Evolutionary conservation across 2,888 invertebrate genomes (phyloP).

Genomic region (Cantharis rufa): DNA sequence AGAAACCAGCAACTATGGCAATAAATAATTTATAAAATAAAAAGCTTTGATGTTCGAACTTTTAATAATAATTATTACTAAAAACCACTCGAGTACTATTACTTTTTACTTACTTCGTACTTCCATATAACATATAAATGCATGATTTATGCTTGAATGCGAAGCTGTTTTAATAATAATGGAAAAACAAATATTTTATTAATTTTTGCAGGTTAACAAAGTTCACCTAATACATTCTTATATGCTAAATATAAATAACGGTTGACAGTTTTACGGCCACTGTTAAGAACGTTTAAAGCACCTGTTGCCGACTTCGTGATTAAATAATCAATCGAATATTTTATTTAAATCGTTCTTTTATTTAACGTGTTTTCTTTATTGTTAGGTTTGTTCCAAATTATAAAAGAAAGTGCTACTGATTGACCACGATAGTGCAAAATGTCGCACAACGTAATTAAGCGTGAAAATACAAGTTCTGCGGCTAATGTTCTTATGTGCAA

Average conservation of each 20-base stretch:
- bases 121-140: not conserved
- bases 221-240: not conserved
- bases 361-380: not conserved
- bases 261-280: slow-evolving; percentile 11
- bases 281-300: slow-evolving; percentile 10
- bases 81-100: not conserved
- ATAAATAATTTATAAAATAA: not conserved
- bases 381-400: not conserved
- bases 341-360: not conserved
- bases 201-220: not conserved
- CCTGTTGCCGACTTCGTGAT: slow-evolving; percentile 7
- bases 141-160: not conserved
- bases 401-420: slow-evolving; percentile 3
- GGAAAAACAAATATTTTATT: slow-evolving; percentile 1
- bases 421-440: slow-evolving; percentile 24
- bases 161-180: not conserved
- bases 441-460: slow-evolving; percentile 47
- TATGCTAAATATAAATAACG: slow-evolving; percentile 9
- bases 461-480: slow-evolving; percentile 53
- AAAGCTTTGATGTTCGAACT: not conserved
- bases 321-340: not conserved
- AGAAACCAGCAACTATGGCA: not conserved
- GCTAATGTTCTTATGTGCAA: slow-evolving; percentile 81
- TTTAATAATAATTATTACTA: not conserved
- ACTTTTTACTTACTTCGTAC: not conserved